phyloP scores from a whole-genome alignment of 2,888 invertebrate species.

The Callyntrura guangdongensis region DNA sequence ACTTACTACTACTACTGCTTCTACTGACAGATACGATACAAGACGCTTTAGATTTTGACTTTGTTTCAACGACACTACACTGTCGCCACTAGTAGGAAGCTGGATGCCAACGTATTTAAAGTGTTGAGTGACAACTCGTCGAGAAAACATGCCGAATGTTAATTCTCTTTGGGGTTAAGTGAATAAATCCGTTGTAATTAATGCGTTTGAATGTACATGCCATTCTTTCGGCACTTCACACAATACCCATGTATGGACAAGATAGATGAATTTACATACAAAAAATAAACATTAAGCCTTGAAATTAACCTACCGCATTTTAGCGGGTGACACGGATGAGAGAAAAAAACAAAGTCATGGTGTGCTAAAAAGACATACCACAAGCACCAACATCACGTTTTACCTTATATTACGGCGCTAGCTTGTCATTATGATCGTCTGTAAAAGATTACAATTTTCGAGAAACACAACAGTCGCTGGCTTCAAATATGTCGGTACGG shows the following conservation, averaged over 20 bases:
- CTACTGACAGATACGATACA: no score
- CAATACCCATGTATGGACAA: slow-evolving; percentile 39
- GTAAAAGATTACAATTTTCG: background rate
- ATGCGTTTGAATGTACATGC: slow-evolving; percentile 11
- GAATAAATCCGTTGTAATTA: slow-evolving; percentile 17
- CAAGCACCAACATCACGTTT: slow-evolving; percentile 27
- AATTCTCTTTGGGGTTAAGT: background rate
- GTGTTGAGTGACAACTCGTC: background rate
- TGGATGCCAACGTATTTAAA: no score
- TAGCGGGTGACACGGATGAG: slow-evolving; percentile 52
- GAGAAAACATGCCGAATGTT: background rate
- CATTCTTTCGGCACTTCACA: slow-evolving; percentile 37
- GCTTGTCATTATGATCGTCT: slow-evolving; percentile 3
- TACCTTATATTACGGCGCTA: background rate
- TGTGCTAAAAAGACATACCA: slow-evolving; percentile 56
- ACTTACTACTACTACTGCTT: no score
- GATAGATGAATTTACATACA: background rate
- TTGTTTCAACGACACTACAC: background rate
- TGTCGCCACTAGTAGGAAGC: background rate
- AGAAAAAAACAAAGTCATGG: slow-evolving; percentile 37
- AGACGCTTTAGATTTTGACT: background rate
- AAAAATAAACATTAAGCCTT: slow-evolving; percentile 56
- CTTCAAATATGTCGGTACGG: background rate
- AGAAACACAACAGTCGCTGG: background rate
- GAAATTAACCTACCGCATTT: slow-evolving; percentile 67